These are phyloP conservation scores for Orthonyx spaldingii DNA, from an alignment of 2,113 vertebrate species.

Conservation along the genomic window DNA sequence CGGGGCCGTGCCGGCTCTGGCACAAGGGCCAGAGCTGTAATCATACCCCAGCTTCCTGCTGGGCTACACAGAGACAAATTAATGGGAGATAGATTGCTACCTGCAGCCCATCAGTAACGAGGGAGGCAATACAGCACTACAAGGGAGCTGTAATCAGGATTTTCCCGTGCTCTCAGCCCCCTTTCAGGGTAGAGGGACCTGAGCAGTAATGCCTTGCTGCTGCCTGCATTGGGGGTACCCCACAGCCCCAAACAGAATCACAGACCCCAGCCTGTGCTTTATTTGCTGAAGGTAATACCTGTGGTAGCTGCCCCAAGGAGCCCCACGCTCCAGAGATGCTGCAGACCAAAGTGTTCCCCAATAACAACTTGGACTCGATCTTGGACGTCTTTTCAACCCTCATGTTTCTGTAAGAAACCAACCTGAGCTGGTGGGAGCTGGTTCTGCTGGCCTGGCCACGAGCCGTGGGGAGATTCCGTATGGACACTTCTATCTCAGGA, in stretches of 20 bases:
- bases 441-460: neutral
- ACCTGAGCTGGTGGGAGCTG: neutral
- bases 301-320: neutral
- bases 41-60: slow-evolving; percentile 23
- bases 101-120: neutral
- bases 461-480: neutral
- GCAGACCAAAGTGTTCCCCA: neutral
- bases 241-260: neutral
- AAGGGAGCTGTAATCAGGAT: neutral
- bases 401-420: neutral
- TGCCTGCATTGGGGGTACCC: neutral
- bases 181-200: neutral
- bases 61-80: neutral
- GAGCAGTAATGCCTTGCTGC: neutral
- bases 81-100: slow-evolving; percentile 21
- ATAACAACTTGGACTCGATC: neutral
- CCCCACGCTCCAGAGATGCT: fast-evolving
- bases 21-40: neutral
- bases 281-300: neutral
- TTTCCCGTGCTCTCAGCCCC: neutral
- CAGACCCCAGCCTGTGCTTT: neutral
- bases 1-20: neutral
- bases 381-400: neutral
- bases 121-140: neutral
- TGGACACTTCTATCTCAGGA: fast-evolving